Conservation (phyloP, 2,797 vertebrate species). For the Phylloscopus collybita region DNA sequence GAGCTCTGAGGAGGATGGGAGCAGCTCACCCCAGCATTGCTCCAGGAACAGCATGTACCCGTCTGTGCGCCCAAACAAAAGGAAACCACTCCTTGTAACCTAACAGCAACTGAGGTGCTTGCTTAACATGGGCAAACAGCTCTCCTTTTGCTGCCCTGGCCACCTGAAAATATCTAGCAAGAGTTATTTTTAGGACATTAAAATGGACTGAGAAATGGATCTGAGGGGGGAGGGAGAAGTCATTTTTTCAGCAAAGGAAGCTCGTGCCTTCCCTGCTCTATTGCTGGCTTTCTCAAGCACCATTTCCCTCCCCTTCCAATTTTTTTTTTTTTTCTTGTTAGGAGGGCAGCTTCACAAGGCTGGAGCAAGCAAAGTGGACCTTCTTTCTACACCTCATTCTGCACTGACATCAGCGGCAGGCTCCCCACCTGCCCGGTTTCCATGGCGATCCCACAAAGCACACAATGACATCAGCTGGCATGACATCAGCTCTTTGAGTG, state of each 20-base stretch:
- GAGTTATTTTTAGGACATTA: constrained; percentile 45
- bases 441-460: constrained; percentile 80
- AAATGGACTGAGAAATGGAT: not conserved
- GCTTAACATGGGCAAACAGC: not conserved
- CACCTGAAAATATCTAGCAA: constrained; percentile 10
- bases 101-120: not conserved
- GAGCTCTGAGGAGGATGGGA: fast-evolving
- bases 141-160: not conserved
- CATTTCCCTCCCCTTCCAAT: not conserved
- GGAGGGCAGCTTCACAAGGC: not conserved
- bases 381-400: constrained; percentile 69
- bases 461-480: constrained; percentile 86
- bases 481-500: constrained; percentile 83
- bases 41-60: fast-evolving
- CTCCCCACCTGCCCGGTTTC: constrained; percentile 85
- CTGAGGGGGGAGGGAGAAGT: not conserved
- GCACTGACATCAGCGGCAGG: constrained; percentile 75
- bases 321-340: not conserved
- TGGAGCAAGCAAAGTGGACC: constrained; percentile 9
- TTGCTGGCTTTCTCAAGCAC: not conserved
- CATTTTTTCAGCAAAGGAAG: not conserved
- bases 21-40: fast-evolving
- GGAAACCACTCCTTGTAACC: not conserved
- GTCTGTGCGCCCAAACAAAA: fast-evolving
- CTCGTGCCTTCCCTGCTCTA: not conserved